Evolutionary conservation across 23 tunicate species (phyloP).

Genomic region (Pegea sp.): DNA sequence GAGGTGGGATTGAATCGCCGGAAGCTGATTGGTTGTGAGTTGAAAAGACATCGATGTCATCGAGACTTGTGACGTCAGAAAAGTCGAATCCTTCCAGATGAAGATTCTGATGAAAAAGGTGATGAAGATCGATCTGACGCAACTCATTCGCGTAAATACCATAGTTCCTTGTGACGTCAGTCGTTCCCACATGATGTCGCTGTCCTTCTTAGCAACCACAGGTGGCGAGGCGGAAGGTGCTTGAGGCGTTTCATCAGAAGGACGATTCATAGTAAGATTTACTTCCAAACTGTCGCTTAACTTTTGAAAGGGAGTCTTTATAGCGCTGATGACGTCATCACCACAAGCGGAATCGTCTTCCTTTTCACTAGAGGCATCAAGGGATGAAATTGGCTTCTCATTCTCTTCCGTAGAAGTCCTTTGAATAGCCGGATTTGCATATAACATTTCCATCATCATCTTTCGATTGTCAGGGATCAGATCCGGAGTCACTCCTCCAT

Average conservation of each 20-base stretch:
- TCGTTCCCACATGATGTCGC: constrained; percentile 92
- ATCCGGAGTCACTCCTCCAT: constrained; percentile 6
- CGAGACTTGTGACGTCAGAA: constrained; percentile 27
- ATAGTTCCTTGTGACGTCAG: constrained; percentile 17
- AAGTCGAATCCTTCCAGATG: constrained; percentile 69
- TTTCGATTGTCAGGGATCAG: constrained; percentile 45
- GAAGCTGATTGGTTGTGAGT: constrained; percentile 3
- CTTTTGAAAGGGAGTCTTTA: constrained; percentile 3
- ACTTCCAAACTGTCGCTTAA: background rate
- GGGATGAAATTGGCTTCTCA: constrained; percentile 28
- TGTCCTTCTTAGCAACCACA: constrained; percentile 36
- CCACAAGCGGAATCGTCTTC: background rate
- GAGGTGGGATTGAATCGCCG: constrained; percentile 14
- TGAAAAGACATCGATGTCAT: constrained; percentile 33
- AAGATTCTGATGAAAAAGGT: constrained; percentile 30
- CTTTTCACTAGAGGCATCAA: constrained; percentile 1
- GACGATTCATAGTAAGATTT: too few species aligned
- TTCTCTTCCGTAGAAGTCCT: constrained; percentile 49
- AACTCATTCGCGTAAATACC: background rate
- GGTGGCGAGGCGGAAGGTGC: constrained; percentile 9
- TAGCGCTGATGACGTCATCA: constrained; percentile 10
- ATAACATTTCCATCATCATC: constrained; percentile 76
- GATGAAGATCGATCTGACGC: background rate
- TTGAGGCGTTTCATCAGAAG: background rate
- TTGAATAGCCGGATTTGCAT: constrained; percentile 63